Conservation (phyloP, 2,888 invertebrate species). For the Xestia rhomboidea region DNA sequence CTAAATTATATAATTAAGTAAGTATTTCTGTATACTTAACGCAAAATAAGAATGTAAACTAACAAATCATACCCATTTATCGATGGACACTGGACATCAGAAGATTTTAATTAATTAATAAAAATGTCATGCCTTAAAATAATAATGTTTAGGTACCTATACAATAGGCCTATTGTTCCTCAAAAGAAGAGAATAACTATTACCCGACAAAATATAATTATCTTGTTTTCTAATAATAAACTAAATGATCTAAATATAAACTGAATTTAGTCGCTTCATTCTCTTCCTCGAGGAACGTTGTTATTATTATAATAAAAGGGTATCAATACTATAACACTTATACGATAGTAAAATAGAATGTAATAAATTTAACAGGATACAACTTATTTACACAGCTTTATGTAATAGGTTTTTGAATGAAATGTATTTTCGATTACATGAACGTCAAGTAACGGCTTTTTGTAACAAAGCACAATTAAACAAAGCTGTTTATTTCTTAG, state of each 20-base stretch:
- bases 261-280: conserved; percentile 53
- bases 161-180: conserved; percentile 83
- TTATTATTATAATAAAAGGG: conserved; percentile 82
- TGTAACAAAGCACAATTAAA: conserved; percentile 61
- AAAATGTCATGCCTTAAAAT: conserved; percentile 76
- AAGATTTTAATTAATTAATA: conserved; percentile 51
- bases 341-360: conserved; percentile 89
- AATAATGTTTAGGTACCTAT: conserved; percentile 77
- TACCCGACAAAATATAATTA: conserved; percentile 46
- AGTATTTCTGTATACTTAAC: conserved; percentile 41
- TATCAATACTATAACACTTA: conserved; percentile 90
- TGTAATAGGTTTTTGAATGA: conserved; percentile 60
- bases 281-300: conserved; percentile 81
- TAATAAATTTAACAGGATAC: conserved; percentile 89
- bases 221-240: conserved; percentile 42
- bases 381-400: conserved; percentile 88
- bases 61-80: conserved; percentile 34
- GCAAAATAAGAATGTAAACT: conserved; percentile 35
- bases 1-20: conserved; percentile 48
- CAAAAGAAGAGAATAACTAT: conserved; percentile 75
- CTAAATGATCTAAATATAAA: conserved; percentile 48
- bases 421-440: conserved; percentile 65
- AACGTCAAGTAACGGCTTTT: conserved; percentile 53
- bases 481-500: conserved; percentile 61
- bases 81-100: conserved; percentile 60